Evolutionary conservation across 2,113 vertebrate species (phyloP).

Genomic region (Corythaixoides concolor): DNA sequence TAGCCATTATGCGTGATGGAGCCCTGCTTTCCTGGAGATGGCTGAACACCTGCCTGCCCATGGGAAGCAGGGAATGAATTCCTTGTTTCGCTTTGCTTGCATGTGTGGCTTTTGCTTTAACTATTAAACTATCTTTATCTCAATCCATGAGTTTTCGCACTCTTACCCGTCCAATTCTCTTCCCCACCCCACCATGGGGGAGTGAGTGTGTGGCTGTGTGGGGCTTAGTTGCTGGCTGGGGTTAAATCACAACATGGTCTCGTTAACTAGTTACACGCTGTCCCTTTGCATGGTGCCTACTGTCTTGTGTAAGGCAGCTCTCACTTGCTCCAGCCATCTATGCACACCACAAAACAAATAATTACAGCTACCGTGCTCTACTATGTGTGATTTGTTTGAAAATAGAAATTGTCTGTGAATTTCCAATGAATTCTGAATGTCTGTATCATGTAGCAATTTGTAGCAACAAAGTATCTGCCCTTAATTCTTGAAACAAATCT

Average conservation of each 20-base stretch:
- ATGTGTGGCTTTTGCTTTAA: too few relatives aligned
- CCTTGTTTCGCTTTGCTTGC: too few relatives aligned
- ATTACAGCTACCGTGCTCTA: neutral
- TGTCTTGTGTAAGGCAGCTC: neutral
- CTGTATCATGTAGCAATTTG: neutral
- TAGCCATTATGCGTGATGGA: too few relatives aligned
- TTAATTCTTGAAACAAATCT: neutral
- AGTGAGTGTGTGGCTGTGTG: too few relatives aligned
- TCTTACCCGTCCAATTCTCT: too few relatives aligned
- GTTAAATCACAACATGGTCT: neutral
- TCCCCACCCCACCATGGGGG: too few relatives aligned
- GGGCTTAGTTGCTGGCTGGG: too few relatives aligned
- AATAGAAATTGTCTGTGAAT: neutral
- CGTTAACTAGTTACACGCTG: neutral
- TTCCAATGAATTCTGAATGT: neutral
- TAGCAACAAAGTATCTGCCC: neutral
- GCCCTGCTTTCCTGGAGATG: too few relatives aligned
- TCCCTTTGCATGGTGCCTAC: neutral
- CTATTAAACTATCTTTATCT: too few relatives aligned
- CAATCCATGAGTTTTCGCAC: too few relatives aligned
- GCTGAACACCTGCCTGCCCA: too few relatives aligned
- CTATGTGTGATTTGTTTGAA: neutral
- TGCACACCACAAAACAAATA: neutral
- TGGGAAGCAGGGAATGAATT: too few relatives aligned
- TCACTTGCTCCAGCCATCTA: neutral